Conservation (phyloP, 2,113 vertebrate species). For the Apus apus region DNA sequence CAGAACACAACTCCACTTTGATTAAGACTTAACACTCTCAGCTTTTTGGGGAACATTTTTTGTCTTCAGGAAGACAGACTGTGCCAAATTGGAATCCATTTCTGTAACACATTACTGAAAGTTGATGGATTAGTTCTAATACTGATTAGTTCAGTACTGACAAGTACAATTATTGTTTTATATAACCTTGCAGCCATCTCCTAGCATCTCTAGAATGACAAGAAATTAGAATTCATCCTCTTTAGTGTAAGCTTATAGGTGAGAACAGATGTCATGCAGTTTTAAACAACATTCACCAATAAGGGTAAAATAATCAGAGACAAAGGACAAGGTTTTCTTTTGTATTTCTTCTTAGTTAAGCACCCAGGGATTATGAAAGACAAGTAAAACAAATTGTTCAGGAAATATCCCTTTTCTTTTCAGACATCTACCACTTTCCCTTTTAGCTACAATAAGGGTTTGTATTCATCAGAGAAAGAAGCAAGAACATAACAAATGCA, state of each 20-base stretch:
- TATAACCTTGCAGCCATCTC: not conserved
- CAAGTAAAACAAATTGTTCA: not conserved
- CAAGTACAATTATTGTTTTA: not conserved
- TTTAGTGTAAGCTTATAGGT: not conserved
- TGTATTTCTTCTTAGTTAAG: not conserved
- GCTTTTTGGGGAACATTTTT: not conserved
- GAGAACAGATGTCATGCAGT: not conserved
- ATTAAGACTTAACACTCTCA: rapidly evolving
- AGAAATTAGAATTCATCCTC: not conserved
- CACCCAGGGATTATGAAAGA: not conserved
- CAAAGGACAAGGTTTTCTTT: not conserved
- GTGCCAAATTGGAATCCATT: not conserved
- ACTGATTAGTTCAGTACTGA: not conserved
- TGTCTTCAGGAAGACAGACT: not conserved
- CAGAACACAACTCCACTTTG: not conserved
- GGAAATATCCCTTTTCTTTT: not conserved
- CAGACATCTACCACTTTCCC: not conserved
- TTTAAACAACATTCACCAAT: not conserved
- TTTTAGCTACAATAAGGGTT: not conserved
- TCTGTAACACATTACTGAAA: not conserved
- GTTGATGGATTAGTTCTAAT: not conserved
- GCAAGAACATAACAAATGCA: not conserved
- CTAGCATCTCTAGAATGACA: not conserved
- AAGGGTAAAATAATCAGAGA: not conserved
- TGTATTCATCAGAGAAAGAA: not conserved